Base-by-base conservation (phyloP, 2,888 invertebrate genomes). In the Miltochrista miniata region DNA sequence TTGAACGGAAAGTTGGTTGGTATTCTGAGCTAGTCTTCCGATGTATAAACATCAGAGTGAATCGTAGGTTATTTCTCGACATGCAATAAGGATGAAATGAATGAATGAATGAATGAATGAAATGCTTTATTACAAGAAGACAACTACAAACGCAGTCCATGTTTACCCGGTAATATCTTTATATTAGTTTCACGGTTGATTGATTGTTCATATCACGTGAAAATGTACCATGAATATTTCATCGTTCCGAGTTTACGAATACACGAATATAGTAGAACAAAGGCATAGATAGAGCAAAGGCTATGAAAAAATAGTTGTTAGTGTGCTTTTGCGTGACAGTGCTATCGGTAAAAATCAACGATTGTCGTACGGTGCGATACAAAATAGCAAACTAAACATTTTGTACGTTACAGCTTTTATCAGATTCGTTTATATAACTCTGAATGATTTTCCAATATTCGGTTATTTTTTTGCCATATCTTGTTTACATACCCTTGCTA, bases 221-320 rank as follows among this genome's bases (percentile, higher is more conserved):
- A 7, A 39, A 24, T 29, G 24, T 39, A 7, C 11, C 15, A 11
- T 11, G 15, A 38, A 37, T 10, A 18, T 38, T 11, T 38, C 18
- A 7, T 30, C 11, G 2, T 24, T n/a, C 39, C 15, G 24, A n/a
- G 12, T 12, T 29, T 24, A 24, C 63, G 70, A 78, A 79, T 79
- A 76, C 74, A 77, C 75, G 76, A 76, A 82, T 70, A 80, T 74
- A 80, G 74, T 56, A 64, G 18, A 61, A 60, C 51, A 56, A 50
- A 52, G 40, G 53, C 48, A 56, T n/a, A n/a, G n/a, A n/a, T n/a
- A n/a, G n/a, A n/a, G n/a, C n/a, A n/a, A n/a, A n/a, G n/a, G n/a
- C n/a, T 50, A 56, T 54, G 53, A 46, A 51, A 60, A 57, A 36
- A n/a, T 24, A 13, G 11, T 46, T 24, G 18, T 34, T 35, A 47